Conservation (phyloP, 1,140 invertebrate genomes). For the Homarus americanus region DNA sequence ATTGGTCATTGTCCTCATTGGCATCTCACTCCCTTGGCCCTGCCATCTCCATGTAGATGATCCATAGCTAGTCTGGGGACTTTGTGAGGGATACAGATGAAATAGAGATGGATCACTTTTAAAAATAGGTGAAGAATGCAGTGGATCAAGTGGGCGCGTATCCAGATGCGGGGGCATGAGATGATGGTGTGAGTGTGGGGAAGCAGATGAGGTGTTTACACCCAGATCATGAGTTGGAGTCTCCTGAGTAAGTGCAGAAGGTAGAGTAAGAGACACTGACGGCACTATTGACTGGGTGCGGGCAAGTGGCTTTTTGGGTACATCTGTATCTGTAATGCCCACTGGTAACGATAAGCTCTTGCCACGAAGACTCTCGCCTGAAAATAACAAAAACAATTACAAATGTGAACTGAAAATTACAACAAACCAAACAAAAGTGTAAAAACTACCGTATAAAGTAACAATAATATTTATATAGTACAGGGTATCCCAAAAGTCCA, state of each 20-base stretch:
- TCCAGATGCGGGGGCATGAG: constrained; percentile 51
- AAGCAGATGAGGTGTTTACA: background rate
- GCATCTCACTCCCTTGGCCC: constrained; percentile 20
- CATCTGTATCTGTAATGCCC: constrained; percentile 54
- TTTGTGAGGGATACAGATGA: constrained; percentile 58
- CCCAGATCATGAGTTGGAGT: constrained; percentile 52
- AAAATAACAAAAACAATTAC: background rate
- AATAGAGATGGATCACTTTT: constrained; percentile 70
- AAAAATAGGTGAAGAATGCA: constrained; percentile 43
- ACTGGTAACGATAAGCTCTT: constrained; percentile 66
- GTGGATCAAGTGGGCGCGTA: constrained; percentile 42
- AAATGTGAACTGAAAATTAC: background rate
- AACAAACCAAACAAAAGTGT: too few species aligned
- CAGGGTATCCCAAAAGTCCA: too few species aligned
- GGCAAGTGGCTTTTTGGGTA: constrained; percentile 75
- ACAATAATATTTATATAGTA: too few species aligned
- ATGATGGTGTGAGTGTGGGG: constrained; percentile 38
- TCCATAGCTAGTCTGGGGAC: constrained; percentile 27
- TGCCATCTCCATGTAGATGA: constrained; percentile 53
- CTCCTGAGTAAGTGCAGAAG: constrained; percentile 74
- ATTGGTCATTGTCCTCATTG: constrained; percentile 20
- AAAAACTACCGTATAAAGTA: too few species aligned
- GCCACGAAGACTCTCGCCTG: constrained; percentile 70
- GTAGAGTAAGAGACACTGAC: constrained; percentile 65
- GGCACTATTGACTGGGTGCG: constrained; percentile 75